Base-by-base conservation (phyloP, 1,140 invertebrate genomes). In the Drosophila bifasciata region DNA sequence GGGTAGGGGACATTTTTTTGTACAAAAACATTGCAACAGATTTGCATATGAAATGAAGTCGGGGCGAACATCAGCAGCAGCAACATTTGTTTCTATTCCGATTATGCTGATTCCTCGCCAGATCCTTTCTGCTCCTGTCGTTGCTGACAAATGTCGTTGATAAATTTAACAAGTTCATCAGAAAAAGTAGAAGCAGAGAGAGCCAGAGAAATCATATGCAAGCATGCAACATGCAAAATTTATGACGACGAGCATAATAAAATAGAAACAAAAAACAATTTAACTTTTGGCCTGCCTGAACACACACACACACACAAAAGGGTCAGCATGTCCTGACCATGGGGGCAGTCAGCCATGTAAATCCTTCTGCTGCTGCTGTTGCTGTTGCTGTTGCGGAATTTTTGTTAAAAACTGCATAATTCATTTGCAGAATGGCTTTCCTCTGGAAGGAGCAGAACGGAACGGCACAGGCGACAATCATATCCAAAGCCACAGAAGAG, bases 401-500 rank as follows among this genome's bases (percentile, higher is more conserved):
- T 86, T 88, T 83, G 83, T 86, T 86, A 88, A 86, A 86, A 86
- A 86, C 83, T 86, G 83, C 83, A 86, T 86, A 79, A 86, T 86
- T 86, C 83, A 86, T 86, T 63, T 67, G 68, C 71, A 74, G 43
- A 36, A 36, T 36, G 32, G 32, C 32, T 36, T 36, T 36, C 32
- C 36, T 13, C 49, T 13, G 16, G 3, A n/a, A 17, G 41, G 17
- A 9, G 28, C 41, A 9, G 58, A 8, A 7, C 17, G 46, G 19
- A 13, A 8, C 8, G 45, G 44, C 25, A 17, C 25, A 36, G 36
- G 62, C 66, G 69, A 73, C 69, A 73, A 64, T 73, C 70, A 73
- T 51, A 36, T 5, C 32, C 70, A 63, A 48, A 48, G 51, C 59
- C 71, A 48, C 58, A 50, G 52, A 62, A 63, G 59, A 74, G 69